phyloP scores from a whole-genome alignment of 2,113 vertebrate species.

The Rhipidura dahli region DNA sequence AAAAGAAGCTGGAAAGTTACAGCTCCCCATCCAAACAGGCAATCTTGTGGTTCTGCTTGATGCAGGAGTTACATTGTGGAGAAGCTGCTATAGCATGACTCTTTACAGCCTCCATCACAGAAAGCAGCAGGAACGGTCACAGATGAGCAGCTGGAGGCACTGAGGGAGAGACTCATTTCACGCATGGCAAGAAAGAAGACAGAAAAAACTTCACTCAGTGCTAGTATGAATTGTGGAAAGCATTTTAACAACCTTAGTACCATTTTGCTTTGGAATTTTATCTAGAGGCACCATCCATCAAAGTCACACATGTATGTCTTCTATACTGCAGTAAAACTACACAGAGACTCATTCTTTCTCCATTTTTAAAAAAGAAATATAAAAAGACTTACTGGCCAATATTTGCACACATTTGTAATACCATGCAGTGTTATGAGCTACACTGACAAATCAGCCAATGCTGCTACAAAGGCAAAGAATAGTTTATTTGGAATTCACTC shows the following conservation, averaged over 20 bases:
- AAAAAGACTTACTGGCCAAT: neutral
- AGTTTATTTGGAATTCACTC: neutral
- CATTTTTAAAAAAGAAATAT: neutral
- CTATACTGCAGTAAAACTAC: neutral
- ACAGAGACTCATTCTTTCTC: neutral
- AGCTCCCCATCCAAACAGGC: neutral
- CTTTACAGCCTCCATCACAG: neutral
- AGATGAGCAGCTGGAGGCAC: neutral
- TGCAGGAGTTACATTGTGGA: neutral
- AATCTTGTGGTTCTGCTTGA: neutral
- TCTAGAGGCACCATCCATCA: neutral
- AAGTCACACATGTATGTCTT: neutral
- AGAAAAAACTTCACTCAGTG: slow-evolving; percentile 2
- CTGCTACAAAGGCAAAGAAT: neutral
- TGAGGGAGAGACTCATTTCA: slow-evolving; percentile 42
- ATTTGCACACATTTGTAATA: neutral
- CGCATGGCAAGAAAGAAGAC: slow-evolving; percentile 13
- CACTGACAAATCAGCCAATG: neutral
- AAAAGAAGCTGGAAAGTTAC: neutral
- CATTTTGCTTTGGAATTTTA: neutral
- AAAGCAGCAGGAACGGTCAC: neutral
- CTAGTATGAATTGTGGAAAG: neutral
- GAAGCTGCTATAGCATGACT: neutral
- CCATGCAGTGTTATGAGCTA: neutral
- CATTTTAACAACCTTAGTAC: neutral